A percentile compares a stretch with the other conserved stretches of the same genome.
phyloP scores from a whole-genome alignment of 2,888 invertebrate species.

The Leptopterna dolabrata region DNA sequence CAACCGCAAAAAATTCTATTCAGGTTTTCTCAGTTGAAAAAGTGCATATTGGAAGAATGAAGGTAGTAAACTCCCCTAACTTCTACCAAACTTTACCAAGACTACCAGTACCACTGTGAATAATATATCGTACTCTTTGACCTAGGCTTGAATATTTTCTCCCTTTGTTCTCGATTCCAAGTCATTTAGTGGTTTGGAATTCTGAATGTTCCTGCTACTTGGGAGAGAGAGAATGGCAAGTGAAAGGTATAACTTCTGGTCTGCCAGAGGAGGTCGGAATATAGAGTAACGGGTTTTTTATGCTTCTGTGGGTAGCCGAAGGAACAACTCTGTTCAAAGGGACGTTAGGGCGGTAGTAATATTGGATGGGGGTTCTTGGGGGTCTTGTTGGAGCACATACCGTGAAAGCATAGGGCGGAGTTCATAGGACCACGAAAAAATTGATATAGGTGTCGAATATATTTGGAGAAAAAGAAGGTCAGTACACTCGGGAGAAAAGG shows the following conservation, averaged over 20 bases:
- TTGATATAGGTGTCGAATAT: constrained; percentile 34
- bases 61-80: too few species aligned
- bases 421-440: neutral
- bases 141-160: too few species aligned
- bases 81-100: too few species aligned
- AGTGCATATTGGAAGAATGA: too few species aligned
- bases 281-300: constrained; percentile 18
- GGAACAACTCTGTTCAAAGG: constrained; percentile 39
- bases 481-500: constrained; percentile 3
- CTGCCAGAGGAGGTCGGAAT: neutral
- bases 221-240: neutral
- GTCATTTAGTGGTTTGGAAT: too few species aligned
- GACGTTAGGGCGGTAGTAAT: neutral
- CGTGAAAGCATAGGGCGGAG: neutral
- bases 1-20: too few species aligned
- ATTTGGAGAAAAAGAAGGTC: neutral
- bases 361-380: neutral
- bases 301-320: neutral
- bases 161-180: too few species aligned
- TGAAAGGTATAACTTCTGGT: neutral
- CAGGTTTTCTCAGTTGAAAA: too few species aligned
- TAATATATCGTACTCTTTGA: too few species aligned
- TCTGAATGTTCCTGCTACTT: too few species aligned
- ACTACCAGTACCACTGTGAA: too few species aligned
- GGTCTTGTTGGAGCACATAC: neutral